Base-by-base conservation (phyloP, 2,888 invertebrate genomes). In the Geotrupes spiniger region DNA sequence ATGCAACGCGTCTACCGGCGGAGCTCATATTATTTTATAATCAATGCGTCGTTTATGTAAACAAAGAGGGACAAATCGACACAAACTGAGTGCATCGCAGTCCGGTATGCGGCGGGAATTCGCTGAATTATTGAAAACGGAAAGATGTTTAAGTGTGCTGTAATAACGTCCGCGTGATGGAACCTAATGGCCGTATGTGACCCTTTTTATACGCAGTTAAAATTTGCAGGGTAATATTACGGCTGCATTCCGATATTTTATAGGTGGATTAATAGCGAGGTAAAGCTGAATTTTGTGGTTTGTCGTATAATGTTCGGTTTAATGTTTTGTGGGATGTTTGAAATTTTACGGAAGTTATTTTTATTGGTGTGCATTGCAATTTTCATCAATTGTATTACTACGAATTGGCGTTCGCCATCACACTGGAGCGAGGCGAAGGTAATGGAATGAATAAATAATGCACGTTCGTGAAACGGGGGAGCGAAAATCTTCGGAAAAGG, bases 11-110 rank as follows among this genome's bases (percentile, higher is more conserved):
- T 3, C 31, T 15, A 2, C 33, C 5, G n/a, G 8, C 4, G 14
- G 33, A 33, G 33, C 33, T 33, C 14, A 33, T 10, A 14, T 33
- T 33, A 15, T 33, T 33, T 33, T 33, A 33, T 33, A 33, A 33
- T 33, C 33, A 33, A 33, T 10, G 15, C 14, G 10, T 29, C 29
- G 11, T 11, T 10, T 33, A 33, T 33, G 11, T 9, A 33, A 10
- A 15, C 2, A 12, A 33, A 21, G 4, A 6, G 6, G 6, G 21
- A 21, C 6, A 21, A 21, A 21, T 21, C 6, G 6, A 21, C 21
- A 21, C 6, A 21, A 21, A 21, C 6, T 33, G 14, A 15, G 14
- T 4, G 14, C 4, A 8, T 14, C 8, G 9, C 9, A 33, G 15
- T 33, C 14, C 3, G 2, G 8, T 11, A 10, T 29, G 11, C 10